Percentiles rank a stretch among this genome's conserved stretches.
phyloP scores from a whole-genome alignment of 2,113 vertebrate genomes.

The Neodontobutis hainanensis region DNA sequence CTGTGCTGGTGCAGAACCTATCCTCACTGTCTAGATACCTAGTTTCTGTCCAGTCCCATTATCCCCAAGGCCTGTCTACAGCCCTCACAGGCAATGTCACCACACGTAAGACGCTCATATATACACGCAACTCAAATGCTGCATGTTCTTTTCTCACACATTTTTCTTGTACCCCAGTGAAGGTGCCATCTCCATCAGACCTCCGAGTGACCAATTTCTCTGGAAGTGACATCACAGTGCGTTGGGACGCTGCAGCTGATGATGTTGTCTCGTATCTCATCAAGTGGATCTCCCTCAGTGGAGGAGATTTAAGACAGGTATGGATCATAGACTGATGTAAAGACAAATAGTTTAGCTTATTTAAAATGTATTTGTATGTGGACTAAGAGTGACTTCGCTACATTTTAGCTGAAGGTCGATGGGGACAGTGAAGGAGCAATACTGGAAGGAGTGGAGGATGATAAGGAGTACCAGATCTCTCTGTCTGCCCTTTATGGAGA shows the following conservation, averaged over 20 bases:
- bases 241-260: constrained; percentile 83
- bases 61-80: constrained; percentile 81
- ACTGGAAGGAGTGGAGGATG: constrained; percentile 84
- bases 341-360: not conserved
- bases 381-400: no score
- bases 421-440: constrained; percentile 79
- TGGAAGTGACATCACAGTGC: constrained; percentile 79
- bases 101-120: constrained; percentile 82
- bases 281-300: constrained; percentile 88
- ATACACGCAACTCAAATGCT: not conserved
- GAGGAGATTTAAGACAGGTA: constrained; percentile 88
- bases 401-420: constrained; percentile 80
- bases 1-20: constrained; percentile 81
- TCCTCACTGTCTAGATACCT: constrained; percentile 88
- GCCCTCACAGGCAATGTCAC: constrained; percentile 83
- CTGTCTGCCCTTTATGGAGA: constrained; percentile 89
- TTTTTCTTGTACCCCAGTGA: constrained; percentile 76
- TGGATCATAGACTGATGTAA: not conserved
- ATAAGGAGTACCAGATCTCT: constrained; percentile 89
- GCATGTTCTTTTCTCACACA: not conserved
- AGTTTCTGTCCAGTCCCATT: constrained; percentile 81
- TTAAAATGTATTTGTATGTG: no score
- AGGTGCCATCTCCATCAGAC: constrained; percentile 84
- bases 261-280: constrained; percentile 90
- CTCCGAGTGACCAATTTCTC: constrained; percentile 86